A percentile compares a stretch with the other conserved stretches of the same genome.
Conservation (phyloP, 2,113 vertebrate genomes). For the Hypanus sabinus region DNA sequence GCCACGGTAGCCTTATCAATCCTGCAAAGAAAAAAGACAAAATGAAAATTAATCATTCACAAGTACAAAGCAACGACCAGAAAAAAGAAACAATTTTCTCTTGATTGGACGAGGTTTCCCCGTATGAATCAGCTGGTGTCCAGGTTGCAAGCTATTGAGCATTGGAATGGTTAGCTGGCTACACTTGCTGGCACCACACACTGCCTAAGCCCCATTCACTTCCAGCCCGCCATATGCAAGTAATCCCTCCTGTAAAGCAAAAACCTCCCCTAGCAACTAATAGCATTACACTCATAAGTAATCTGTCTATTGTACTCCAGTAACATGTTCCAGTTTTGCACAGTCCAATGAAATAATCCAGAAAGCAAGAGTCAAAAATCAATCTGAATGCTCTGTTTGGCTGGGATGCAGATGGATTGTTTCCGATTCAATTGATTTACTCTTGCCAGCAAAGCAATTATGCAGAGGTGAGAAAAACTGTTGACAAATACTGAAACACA, state of each 20-base stretch:
- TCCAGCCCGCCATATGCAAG: neutral
- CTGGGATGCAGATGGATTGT: neutral
- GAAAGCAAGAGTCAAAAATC: neutral
- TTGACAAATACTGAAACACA: too few relatives aligned
- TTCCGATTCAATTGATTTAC: neutral
- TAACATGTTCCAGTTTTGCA: neutral
- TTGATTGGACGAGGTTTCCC: neutral
- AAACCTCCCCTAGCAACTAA: neutral
- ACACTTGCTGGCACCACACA: neutral
- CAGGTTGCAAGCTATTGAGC: neutral
- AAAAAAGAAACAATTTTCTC: neutral
- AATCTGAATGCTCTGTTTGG: neutral
- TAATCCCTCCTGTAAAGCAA: neutral
- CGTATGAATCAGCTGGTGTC: neutral
- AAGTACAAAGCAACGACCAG: neutral
- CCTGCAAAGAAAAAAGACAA: constrained; percentile 56
- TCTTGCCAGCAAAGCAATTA: too few relatives aligned
- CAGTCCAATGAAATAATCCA: neutral
- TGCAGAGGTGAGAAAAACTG: too few relatives aligned
- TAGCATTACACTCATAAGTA: neutral
- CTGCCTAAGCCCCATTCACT: neutral
- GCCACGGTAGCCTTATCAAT: constrained; percentile 71
- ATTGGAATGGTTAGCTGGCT: neutral
- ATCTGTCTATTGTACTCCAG: neutral
- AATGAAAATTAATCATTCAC: neutral